Evolutionary conservation across 1,140 invertebrate genomes (phyloP), one percentile per base, ranked within the genome.

Genomic region (Heliconius melpomene): DNA sequence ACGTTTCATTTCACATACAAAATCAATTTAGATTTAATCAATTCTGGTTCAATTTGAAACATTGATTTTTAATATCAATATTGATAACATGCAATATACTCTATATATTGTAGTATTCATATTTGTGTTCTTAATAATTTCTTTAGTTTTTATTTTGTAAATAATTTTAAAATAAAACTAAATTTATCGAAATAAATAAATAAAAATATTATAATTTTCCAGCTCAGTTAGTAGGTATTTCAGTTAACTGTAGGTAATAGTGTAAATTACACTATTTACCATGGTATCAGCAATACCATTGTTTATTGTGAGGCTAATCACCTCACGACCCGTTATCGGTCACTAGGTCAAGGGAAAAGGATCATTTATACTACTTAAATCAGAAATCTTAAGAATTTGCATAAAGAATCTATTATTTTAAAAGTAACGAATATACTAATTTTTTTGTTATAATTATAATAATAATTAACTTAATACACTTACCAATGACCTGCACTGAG

Each of bases 401-500:
- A 57, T 7, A 18, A 20, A 18, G 18, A 7, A 52, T 20, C 5
- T 18, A 7, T 54, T 20, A 20, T 54, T 52, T 54, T 18, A 57
- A 57, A 57, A 57, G 2, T 57, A n/a, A 57, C 1, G 18, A 57
- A 57, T 29, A 29, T 29, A 29, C 2, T 54, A 7, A 29, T 8
- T 7, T 11, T 26, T 60, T 60, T 26, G 9, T 26, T 13, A 26
- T 29, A 66, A 3, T 26, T 26, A 26, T 16, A 26, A 66, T n/a
- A 13, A 1, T 6, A 26, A 66, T 66, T 26, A 66, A 66, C 3
- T 66, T 29, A 66, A 23, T 7, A 73, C 38, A 83, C 85, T 79
- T 84, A 93, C 93, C 93, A 94, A 79, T 93, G 93, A 0, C 78
- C 93, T 46, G 93, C 91, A 3, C 89, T 88, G 8, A 94, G 89